Evolutionary conservation across 1,140 invertebrate genomes (phyloP).

Genomic region (Trichonephila clavata): DNA sequence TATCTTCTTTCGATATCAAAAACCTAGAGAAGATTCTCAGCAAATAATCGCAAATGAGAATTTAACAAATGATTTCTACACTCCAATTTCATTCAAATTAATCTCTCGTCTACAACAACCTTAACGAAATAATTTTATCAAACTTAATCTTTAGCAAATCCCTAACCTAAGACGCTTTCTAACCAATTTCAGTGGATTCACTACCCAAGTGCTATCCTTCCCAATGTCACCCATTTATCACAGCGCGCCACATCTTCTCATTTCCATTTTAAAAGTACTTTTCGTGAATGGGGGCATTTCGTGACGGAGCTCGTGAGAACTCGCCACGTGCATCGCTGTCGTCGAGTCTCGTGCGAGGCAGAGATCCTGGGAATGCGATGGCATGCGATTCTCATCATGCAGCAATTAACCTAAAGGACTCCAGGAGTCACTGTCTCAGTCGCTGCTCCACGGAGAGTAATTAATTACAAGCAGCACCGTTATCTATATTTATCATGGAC

Average conservation of each 20-base stretch:
- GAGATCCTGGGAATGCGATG: not conserved
- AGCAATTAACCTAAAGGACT: slow-evolving; percentile 50
- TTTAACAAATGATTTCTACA: no score
- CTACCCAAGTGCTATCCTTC: not conserved
- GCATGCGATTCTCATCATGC: slow-evolving; percentile 31
- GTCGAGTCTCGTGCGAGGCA: slow-evolving; percentile 27
- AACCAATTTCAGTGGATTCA: no score
- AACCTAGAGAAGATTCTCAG: no score
- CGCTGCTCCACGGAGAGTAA: not conserved
- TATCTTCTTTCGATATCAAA: no score
- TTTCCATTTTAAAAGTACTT: slow-evolving; percentile 10
- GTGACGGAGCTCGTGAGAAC: slow-evolving; percentile 46
- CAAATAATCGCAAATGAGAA: no score
- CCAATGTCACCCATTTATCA: not conserved
- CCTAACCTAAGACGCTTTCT: no score
- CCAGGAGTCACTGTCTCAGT: slow-evolving; percentile 33
- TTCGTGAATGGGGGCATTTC: not conserved
- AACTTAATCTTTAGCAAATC: no score
- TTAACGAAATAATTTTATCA: no score
- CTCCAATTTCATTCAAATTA: no score
- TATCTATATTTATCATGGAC: slow-evolving; percentile 26
- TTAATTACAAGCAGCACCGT: not conserved
- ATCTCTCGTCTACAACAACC: no score
- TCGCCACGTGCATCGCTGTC: slow-evolving; percentile 18
- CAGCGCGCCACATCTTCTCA: not conserved